A percentile compares a stretch with the other conserved stretches of the same genome.
Evolutionary conservation across 2,888 invertebrate species (phyloP).

Genomic region (Cosmia pyralina): DNA sequence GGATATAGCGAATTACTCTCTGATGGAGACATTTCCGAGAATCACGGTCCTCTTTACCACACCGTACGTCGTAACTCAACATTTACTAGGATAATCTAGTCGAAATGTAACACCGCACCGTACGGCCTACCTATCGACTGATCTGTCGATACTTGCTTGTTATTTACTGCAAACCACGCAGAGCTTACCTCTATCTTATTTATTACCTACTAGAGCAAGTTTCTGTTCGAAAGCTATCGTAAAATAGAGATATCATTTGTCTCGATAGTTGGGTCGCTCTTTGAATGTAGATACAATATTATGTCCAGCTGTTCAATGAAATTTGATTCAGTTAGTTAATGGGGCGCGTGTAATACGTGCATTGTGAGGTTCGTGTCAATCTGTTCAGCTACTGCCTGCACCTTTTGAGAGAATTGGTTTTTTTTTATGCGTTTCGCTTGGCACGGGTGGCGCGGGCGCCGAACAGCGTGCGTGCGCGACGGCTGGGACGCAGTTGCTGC

Average conservation of each 20-base stretch:
- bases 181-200: conserved; percentile 56
- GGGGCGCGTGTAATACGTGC: conserved; percentile 80
- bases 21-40: conserved; percentile 71
- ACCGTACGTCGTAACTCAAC: conserved; percentile 32
- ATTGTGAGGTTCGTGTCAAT: conserved; percentile 73
- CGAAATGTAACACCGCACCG: conserved; percentile 24
- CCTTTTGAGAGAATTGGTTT: conserved; percentile 63
- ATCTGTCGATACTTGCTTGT: conserved; percentile 45
- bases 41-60: conserved; percentile 58
- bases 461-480: conserved; percentile 25
- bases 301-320: conserved; percentile 85
- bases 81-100: conserved; percentile 34
- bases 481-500: conserved; percentile 62
- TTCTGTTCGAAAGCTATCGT: conserved; percentile 41
- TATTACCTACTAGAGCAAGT: conserved; percentile 44
- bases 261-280: conserved; percentile 72
- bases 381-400: conserved; percentile 68
- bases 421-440: conserved; percentile 68
- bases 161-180: conserved; percentile 55
- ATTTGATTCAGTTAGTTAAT: conserved; percentile 85
- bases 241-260: conserved; percentile 59
- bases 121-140: conserved; percentile 16
- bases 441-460: conserved; percentile 64
- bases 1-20: conserved; percentile 72
- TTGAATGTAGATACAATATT: conserved; percentile 61